phyloP scores from a whole-genome alignment of 2,797 vertebrate species.

The Enteromius anoplus region DNA sequence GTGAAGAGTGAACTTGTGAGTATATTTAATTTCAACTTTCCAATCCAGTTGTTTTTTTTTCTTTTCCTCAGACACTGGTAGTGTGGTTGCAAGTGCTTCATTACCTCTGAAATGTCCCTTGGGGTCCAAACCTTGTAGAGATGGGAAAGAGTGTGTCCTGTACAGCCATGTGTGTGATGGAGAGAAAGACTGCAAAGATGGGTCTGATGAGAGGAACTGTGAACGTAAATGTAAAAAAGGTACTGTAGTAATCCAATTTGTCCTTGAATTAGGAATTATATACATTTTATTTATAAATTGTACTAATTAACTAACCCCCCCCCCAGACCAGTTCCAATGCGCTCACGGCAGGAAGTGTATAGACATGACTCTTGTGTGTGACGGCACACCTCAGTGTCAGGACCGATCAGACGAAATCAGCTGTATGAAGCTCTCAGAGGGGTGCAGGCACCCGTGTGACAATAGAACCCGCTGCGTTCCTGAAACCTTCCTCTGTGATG shows the following conservation, averaged over 20 bases:
- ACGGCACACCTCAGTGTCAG: constrained; percentile 81
- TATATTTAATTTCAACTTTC: background rate
- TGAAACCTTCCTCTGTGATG: constrained; percentile 85
- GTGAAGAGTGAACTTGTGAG: background rate
- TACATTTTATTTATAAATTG: too few species aligned
- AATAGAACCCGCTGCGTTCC: constrained; percentile 81
- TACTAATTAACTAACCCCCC: too few species aligned
- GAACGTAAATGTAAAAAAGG: constrained; percentile 77
- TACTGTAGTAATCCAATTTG: constrained; percentile 54
- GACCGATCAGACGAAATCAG: constrained; percentile 85
- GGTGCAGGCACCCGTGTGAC: constrained; percentile 84
- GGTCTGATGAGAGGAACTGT: constrained; percentile 86
- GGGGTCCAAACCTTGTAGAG: constrained; percentile 75
- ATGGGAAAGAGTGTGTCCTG: constrained; percentile 80
- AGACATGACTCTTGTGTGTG: constrained; percentile 73
- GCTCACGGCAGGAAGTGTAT: constrained; percentile 77
- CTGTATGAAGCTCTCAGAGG: constrained; percentile 72
- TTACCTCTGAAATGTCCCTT: constrained; percentile 67
- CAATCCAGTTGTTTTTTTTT: background rate
- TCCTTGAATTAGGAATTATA: background rate
- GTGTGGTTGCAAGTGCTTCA: background rate
- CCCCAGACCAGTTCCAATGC: constrained; percentile 83
- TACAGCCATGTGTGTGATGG: constrained; percentile 84
- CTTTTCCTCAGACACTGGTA: background rate
- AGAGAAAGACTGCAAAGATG: constrained; percentile 84